Base-by-base conservation (phyloP, 2,888 invertebrate genomes). In the Epicampocera succincta region DNA sequence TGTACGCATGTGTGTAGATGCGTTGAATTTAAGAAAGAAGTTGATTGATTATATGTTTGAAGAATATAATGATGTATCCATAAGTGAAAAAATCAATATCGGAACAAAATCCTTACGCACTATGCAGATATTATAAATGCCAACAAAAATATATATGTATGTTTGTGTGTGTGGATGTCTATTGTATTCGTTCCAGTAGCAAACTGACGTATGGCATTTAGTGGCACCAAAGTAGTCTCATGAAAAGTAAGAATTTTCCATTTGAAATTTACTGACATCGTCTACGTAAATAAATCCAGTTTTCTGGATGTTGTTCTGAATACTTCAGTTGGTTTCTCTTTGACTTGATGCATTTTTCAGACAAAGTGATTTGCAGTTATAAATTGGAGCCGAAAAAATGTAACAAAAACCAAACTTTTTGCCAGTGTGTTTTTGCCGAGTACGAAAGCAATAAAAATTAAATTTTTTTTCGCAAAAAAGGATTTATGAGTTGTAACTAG, bases 161-260 rank as follows among this genome's bases (percentile, higher is more conserved):
- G n/a, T n/a, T n/a, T n/a, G n/a, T n/a, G n/a, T n/a, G n/a, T n/a
- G n/a, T n/a, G n/a, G n/a, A n/a, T n/a, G n/a, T n/a, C n/a, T 12
- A 50, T 50, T 19, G 19, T 13, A 15, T 13, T 50, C 12, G 48
- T 6, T 17, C 17, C 52, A 13, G 21, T 15, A 15, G 21, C 11
- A 40, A n/a, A 21, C 25, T 33, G 33, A 33, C 25, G n/a, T 52
- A 19, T 60, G 9, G 8, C 29, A 50, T 60, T 75, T 58, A 75
- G 42, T 11, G 66, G 42, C 60, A 68, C 33, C 33, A 33, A 33
- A 52, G 56, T 42, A 50, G 73, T 77, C 63, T 52, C 73, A 81
- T 77, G 68, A 73, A 77, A 80, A 77, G 74, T 72, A 82, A 82
- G 78, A 82, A 78, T 65, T 74, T 74, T 82, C 65, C 78, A 65